phyloP scores from a whole-genome alignment of 2,888 invertebrate genomes.

The Mycogona germanica region DNA sequence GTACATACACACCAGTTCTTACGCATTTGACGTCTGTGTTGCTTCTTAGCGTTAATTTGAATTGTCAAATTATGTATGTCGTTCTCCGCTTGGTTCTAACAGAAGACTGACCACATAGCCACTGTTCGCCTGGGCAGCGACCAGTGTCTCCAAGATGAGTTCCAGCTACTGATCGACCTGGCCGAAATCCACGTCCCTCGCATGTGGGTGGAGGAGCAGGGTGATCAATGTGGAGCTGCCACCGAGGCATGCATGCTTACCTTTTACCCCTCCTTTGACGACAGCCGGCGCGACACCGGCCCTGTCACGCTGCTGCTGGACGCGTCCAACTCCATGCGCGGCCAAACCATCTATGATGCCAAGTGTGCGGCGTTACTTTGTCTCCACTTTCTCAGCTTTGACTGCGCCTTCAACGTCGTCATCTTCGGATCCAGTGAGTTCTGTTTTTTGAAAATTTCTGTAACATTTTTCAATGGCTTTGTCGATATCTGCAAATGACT shows the following conservation, averaged over 20 bases:
- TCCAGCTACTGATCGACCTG: constrained; percentile 34
- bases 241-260: constrained; percentile 38
- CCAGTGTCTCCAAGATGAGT: constrained; percentile 31
- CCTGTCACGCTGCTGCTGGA: constrained; percentile 34
- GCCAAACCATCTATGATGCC: constrained; percentile 28
- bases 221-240: constrained; percentile 26
- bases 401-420: constrained; percentile 36
- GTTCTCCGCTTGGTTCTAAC: too few species aligned
- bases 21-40: too few species aligned
- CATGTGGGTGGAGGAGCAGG: constrained; percentile 37
- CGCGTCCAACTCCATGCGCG: constrained; percentile 37
- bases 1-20: too few species aligned
- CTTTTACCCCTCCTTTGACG: constrained; percentile 38
- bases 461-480: too few species aligned
- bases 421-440: constrained; percentile 31
- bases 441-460: not conserved
- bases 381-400: constrained; percentile 31
- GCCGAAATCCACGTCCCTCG: constrained; percentile 37
- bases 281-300: constrained; percentile 22
- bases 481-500: too few species aligned
- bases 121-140: constrained; percentile 30
- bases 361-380: constrained; percentile 31
- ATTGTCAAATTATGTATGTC: too few species aligned
- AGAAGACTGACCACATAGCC: constrained; percentile 33
- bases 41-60: too few species aligned